Evolutionary conservation across 2,113 vertebrate genomes (phyloP), one percentile per base, ranked within the genome.

Genomic region (Halcyon malimbica): DNA sequence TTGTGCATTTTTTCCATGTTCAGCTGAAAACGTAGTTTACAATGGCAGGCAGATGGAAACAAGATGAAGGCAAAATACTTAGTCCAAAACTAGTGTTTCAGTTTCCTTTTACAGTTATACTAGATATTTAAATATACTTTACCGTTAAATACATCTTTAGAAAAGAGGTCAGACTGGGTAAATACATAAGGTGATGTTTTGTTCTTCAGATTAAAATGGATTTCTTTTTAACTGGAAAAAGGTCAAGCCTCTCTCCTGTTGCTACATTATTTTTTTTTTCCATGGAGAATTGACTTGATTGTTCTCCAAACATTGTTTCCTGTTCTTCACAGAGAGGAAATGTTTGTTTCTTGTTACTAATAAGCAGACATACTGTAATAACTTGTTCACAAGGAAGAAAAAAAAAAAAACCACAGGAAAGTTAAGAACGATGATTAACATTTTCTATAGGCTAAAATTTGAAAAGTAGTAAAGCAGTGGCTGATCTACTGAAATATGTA

Each of bases 311-410:
- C 96, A 96, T 90, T 95, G 75, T 92, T 98, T 97, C 93, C 94
- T 96, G 80, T 71, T 89, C 60, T 95, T 89, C 76, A 60, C 28
- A 76, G 73, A 95, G 37, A 69, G 87, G 96, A 97, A 97, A 95
- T 97, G 78, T 95, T 97, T 98, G 93, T 96, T 90, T 81, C 83
- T 96, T 95, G 92, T 94, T 96, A 91, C 85, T 94, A 93, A 51
- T 83, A 93, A 90, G 85, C 84, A 94, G 78, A 80, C 89, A 91
- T 82, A 85, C 68, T 91, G 74, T 91, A 96, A 95, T 74, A 76
- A 64, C 87, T 94, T 86, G 54, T n/a, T 85, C 93, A 93, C 23
- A 74, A 39, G 41, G 89, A 80, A 94, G 54, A 80, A 88, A 85
- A 50, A 85, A 46, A 94, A 79, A 84, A 35, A n/a, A n/a, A n/a